Evolutionary conservation across 92 coral and sea anemone species (phyloP).

Genomic region (Porites lobata): DNA sequence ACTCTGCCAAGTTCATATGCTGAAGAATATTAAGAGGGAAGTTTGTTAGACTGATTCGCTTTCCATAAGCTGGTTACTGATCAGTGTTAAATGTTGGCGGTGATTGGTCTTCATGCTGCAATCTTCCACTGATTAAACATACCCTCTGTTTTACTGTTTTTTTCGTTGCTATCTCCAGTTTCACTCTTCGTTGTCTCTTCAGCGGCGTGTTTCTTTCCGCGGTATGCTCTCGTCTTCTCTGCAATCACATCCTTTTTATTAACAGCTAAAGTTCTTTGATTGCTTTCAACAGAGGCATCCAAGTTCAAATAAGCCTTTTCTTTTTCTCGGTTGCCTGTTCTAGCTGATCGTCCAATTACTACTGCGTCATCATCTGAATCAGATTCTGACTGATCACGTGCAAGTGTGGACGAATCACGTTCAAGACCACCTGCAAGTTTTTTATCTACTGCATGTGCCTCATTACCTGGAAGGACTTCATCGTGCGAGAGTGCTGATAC

Average conservation of each 20-base stretch:
- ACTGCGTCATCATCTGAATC: slow-evolving; percentile 87
- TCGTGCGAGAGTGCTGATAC: slow-evolving; percentile 6
- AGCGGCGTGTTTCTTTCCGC: slow-evolving; percentile 11
- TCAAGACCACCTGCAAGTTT: slow-evolving; percentile 4
- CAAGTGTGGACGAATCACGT: slow-evolving; percentile 11
- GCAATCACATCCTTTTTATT: background rate
- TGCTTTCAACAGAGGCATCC: slow-evolving; percentile 9
- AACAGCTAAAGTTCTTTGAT: background rate
- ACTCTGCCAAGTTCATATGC: background rate
- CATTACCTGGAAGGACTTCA: background rate
- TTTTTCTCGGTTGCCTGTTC: slow-evolving; percentile 3
- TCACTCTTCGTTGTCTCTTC: background rate
- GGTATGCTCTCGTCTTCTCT: background rate
- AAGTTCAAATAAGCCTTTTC: background rate
- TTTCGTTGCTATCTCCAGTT: background rate
- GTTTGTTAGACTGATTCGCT: background rate
- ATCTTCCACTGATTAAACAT: slow-evolving; percentile 13
- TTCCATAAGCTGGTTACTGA: slow-evolving; percentile 23
- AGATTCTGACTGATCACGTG: slow-evolving; percentile 61
- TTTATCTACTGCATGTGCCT: background rate
- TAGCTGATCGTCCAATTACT: slow-evolving; percentile 75
- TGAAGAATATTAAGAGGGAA: background rate
- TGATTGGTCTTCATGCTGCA: background rate
- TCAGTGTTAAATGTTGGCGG: background rate
- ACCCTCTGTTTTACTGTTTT: slow-evolving; percentile 24